Base-by-base conservation (phyloP, 1,140 invertebrate genomes). In the Drosophila ogumai region DNA sequence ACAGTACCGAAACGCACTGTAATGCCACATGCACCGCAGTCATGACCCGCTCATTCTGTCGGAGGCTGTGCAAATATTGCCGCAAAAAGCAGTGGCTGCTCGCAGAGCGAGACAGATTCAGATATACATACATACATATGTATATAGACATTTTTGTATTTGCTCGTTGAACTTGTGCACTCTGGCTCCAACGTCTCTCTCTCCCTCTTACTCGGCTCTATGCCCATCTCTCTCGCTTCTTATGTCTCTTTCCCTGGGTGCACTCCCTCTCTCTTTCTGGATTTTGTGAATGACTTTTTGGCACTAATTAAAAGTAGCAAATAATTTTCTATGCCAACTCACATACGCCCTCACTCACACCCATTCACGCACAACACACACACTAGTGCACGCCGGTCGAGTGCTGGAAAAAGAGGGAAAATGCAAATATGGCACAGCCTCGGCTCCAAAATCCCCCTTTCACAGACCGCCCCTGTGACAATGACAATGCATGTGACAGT, bases 241-340 rank as follows among this genome's bases (percentile, higher is more conserved):
- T 28, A 22, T 60, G 41, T 49, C 71, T 54, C 32, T 36, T 54
- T 77, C 40, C 32, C 52, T 34, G 31, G 50, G n/a, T 25, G 36
- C 72, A 44, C 10, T 41, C 25, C 34, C 25, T 19, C 32, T 54
- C 32, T 40, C 41, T 63, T 44, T 69, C 50, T 73, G 65, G 69
- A 75, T 75, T 76, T 82, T 75, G 55, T 87, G 75, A 75, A 80
- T 84, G 84, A 88, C 85, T 81, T 87, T 84, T 88, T 87, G 82
- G 77, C 85, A 88, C 84, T 87, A 88, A 88, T 88, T 88, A 88
- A 87, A 88, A 87, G 80, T 81, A 81, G 77, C 77, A 88, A 88
- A 88, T 88, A 78, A 76, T 87, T 86, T 81, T 75, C 63, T 75
- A 67, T 85, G 65, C 74, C 74, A 85, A 79, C 76, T 69, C 66